Conservation (phyloP, 2,797 vertebrate species). For the Sebastes nivosus region DNA sequence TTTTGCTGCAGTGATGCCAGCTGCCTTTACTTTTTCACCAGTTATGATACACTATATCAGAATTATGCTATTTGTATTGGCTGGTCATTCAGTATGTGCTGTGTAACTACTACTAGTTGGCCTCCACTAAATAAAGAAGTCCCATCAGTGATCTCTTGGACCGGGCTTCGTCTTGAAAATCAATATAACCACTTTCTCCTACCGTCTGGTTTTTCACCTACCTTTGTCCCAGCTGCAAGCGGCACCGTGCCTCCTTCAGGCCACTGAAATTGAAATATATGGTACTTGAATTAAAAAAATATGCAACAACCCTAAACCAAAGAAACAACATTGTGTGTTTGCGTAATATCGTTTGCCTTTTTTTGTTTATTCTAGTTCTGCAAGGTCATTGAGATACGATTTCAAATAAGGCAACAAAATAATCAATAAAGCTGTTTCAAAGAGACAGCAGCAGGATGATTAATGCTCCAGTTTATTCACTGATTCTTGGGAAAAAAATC, state of each 20-base stretch:
- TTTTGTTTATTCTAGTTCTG: neutral
- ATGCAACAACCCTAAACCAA: neutral
- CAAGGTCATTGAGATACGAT: no score
- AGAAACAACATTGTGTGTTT: neutral
- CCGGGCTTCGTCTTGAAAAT: neutral
- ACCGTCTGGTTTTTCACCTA: neutral
- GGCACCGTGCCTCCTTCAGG: neutral
- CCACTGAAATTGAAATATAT: neutral
- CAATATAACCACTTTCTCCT: neutral
- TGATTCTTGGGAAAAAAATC: no score
- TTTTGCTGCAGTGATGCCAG: neutral
- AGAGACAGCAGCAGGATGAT: no score
- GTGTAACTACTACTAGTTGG: neutral
- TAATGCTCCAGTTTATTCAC: no score
- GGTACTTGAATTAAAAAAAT: neutral
- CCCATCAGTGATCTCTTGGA: neutral
- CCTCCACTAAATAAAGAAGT: neutral
- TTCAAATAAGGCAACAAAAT: no score
- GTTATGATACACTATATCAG: neutral
- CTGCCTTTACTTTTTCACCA: neutral
- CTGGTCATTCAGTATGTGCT: no score
- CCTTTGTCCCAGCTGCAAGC: fast-evolving
- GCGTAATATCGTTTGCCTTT: neutral
- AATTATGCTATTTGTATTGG: neutral
- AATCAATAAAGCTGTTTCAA: no score